phyloP scores from a whole-genome alignment of 2,888 invertebrate genomes.

The Cryptosula pallasiana region DNA sequence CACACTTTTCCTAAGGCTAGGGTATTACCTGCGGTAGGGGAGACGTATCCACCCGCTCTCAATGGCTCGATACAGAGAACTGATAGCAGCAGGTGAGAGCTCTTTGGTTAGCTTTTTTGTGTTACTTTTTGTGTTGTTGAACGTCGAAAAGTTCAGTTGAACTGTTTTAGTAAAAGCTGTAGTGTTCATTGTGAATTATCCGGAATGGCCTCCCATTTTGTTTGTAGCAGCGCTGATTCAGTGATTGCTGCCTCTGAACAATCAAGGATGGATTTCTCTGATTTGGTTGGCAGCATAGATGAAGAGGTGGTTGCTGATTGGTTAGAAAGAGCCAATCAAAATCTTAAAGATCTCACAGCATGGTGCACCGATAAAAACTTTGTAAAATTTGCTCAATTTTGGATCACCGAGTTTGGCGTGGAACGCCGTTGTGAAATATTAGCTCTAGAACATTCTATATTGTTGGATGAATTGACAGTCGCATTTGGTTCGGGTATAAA shows the following conservation, averaged over 20 bases:
- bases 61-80: not conserved
- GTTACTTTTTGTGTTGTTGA: not conserved
- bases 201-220: no score
- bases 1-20: conserved; percentile 5
- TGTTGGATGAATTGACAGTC: conserved; percentile 43
- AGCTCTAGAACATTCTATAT: conserved; percentile 45
- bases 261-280: conserved; percentile 26
- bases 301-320: conserved; percentile 46
- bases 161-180: not conserved
- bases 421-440: conserved; percentile 44
- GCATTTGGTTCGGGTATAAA: conserved; percentile 45
- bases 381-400: conserved; percentile 51
- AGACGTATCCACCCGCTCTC: not conserved
- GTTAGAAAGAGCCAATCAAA: conserved; percentile 41
- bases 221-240: conserved; percentile 15
- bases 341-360: conserved; percentile 37
- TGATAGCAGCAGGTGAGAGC: conserved; percentile 17
- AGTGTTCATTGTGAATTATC: not conserved
- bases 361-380: conserved; percentile 43
- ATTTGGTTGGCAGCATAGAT: conserved; percentile 46
- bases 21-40: not conserved
- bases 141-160: not conserved
- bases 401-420: conserved; percentile 46
- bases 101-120: not conserved
- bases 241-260: not conserved